Evolutionary conservation across 2,113 vertebrate species (phyloP).

Genomic region (Gila orcuttii): DNA sequence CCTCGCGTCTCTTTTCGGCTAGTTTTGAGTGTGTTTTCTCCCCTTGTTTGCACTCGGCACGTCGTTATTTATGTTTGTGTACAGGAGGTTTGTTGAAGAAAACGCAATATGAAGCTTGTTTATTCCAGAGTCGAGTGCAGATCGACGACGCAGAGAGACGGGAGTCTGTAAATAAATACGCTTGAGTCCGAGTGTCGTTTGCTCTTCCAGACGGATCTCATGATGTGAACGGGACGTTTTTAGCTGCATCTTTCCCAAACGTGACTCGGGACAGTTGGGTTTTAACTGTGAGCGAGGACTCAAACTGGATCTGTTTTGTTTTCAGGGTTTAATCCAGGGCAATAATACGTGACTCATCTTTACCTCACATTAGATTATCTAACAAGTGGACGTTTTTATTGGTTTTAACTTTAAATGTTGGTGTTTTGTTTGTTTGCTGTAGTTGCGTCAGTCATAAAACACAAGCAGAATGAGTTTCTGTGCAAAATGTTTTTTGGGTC

Average conservation of each 20-base stretch:
- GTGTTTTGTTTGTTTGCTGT: too few species aligned
- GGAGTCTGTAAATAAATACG: conserved; percentile 5
- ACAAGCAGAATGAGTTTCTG: neutral
- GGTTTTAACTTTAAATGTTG: neutral
- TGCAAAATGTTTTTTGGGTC: neutral
- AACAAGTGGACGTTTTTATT: neutral
- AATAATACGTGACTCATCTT: conserved; percentile 5
- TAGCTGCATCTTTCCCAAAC: neutral
- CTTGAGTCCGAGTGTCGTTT: neutral
- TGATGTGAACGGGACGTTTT: neutral
- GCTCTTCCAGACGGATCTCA: neutral
- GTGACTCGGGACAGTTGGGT: too few species aligned
- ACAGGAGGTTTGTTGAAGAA: neutral
- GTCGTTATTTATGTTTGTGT: neutral
- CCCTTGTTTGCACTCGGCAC: neutral
- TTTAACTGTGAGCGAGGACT: neutral
- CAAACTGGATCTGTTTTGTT: neutral
- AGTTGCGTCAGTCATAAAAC: neutral
- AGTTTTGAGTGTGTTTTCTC: neutral
- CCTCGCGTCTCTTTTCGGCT: neutral
- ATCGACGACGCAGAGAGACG: too few species aligned
- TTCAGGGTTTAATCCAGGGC: conserved; percentile 25
- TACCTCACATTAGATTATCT: conserved; percentile 9
- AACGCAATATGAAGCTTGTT: neutral
- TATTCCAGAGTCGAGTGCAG: too few species aligned